Conservation (phyloP, 2,797 vertebrate species). For the Hozukius guyotensis region DNA sequence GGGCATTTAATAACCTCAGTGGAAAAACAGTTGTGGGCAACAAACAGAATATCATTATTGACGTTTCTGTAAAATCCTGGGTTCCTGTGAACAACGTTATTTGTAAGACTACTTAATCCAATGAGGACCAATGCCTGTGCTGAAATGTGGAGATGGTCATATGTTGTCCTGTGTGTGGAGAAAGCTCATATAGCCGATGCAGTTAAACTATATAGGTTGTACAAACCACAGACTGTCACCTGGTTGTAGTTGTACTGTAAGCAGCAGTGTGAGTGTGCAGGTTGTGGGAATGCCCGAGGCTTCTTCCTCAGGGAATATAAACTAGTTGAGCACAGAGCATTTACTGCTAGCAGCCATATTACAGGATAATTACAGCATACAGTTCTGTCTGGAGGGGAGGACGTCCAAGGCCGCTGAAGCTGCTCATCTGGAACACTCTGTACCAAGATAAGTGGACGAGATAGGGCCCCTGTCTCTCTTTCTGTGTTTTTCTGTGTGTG, state of each 20-base stretch:
- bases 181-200: neutral
- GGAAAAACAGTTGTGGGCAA: neutral
- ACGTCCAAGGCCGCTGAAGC: slow-evolving; percentile 57
- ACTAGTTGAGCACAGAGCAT: slow-evolving; percentile 16
- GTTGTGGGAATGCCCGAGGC: slow-evolving; percentile 38
- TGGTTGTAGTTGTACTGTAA: neutral
- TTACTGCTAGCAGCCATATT: slow-evolving; percentile 59
- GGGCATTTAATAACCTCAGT: neutral
- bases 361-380: slow-evolving; percentile 71
- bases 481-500: slow-evolving; percentile 40
- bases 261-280: neutral
- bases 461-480: slow-evolving; percentile 20
- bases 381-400: slow-evolving; percentile 49
- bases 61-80: neutral
- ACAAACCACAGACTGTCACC: neutral
- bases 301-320: slow-evolving; percentile 23
- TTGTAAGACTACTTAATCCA: neutral
- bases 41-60: neutral
- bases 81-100: neutral
- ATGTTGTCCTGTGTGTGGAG: neutral
- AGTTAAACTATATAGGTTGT: neutral
- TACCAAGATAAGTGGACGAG: slow-evolving; percentile 64
- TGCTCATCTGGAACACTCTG: slow-evolving; percentile 71
- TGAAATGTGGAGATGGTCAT: neutral
- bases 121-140: neutral